A percentile compares a stretch with the other conserved stretches of the same genome.
Evolutionary conservation across 2,888 invertebrate species (phyloP).

Genomic region (Pimpla rufipes): DNA sequence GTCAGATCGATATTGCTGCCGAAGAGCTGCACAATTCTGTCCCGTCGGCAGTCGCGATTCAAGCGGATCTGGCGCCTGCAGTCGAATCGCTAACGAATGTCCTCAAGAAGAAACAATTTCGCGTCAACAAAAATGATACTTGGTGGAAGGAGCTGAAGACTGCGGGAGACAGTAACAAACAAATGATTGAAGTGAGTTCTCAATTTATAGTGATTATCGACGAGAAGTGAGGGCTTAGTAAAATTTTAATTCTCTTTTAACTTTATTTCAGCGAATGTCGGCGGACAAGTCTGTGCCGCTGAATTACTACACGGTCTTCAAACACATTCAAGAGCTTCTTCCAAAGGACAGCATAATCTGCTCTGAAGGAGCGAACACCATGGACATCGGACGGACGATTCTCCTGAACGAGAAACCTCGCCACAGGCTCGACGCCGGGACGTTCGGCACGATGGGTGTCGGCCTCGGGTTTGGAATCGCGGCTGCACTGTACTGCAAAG

Average conservation of each 20-base stretch:
- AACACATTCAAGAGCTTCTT: constrained; percentile 91
- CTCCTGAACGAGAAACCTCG: constrained; percentile 93
- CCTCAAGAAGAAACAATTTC: constrained; percentile 88
- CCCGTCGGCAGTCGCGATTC: constrained; percentile 91
- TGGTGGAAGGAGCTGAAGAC: constrained; percentile 93
- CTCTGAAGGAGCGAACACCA: constrained; percentile 99
- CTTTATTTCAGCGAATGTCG: constrained; percentile 87
- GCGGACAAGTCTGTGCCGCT: constrained; percentile 91
- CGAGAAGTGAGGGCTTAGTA: neutral
- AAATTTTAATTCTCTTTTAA: neutral
- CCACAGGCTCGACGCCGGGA: constrained; percentile 97
- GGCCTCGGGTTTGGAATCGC: constrained; percentile 97
- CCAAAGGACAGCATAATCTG: constrained; percentile 95
- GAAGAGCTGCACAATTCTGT: constrained; percentile 98
- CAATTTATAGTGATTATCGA: neutral
- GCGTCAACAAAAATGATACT: constrained; percentile 85
- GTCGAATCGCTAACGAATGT: constrained; percentile 88
- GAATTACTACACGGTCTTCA: constrained; percentile 97
- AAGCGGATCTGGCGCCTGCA: constrained; percentile 93
- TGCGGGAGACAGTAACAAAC: constrained; percentile 91
- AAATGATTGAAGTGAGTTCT: constrained; percentile 88
- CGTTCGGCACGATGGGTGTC: constrained; percentile 99
- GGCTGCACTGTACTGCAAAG: constrained; percentile 95
- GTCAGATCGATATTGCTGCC: constrained; percentile 92
- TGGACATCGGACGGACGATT: constrained; percentile 98